phyloP scores from a whole-genome alignment of 2,113 vertebrate genomes.

The Rostratula benghalensis region DNA sequence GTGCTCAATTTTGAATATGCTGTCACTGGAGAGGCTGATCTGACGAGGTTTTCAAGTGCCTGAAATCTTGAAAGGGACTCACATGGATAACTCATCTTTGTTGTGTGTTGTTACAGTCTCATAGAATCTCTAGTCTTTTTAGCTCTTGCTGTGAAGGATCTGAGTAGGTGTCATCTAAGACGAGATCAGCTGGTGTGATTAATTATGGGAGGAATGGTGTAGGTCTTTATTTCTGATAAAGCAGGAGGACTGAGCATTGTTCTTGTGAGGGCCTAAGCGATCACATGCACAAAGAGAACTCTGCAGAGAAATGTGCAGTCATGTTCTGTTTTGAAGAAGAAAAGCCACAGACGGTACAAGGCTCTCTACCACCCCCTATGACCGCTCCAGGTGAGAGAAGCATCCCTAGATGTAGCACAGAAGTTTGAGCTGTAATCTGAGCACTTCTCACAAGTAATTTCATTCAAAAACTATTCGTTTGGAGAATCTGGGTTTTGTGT shows the following conservation, averaged over 20 bases:
- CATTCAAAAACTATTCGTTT: neutral
- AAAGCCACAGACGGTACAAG: neutral
- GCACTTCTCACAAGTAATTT: neutral
- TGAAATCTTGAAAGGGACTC: neutral
- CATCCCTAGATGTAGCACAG: neutral
- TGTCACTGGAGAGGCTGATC: neutral
- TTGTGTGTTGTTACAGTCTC: neutral
- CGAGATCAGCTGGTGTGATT: neutral
- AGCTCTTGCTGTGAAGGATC: neutral
- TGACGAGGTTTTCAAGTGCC: neutral
- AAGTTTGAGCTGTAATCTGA: neutral
- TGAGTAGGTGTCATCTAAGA: neutral
- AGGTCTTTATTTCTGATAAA: neutral
- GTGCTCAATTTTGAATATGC: neutral
- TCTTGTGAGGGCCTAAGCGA: neutral
- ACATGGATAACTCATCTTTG: neutral
- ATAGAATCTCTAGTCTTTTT: neutral
- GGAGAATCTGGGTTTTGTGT: neutral
- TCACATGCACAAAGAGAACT: neutral
- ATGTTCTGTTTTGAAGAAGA: neutral
- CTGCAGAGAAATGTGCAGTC: neutral
- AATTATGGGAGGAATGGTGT: neutral
- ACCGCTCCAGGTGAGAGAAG: neutral
- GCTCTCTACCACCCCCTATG: neutral
- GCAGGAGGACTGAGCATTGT: neutral